Evolutionary conservation across 2,113 vertebrate species (phyloP).

Genomic region (Leptosomus discolor): DNA sequence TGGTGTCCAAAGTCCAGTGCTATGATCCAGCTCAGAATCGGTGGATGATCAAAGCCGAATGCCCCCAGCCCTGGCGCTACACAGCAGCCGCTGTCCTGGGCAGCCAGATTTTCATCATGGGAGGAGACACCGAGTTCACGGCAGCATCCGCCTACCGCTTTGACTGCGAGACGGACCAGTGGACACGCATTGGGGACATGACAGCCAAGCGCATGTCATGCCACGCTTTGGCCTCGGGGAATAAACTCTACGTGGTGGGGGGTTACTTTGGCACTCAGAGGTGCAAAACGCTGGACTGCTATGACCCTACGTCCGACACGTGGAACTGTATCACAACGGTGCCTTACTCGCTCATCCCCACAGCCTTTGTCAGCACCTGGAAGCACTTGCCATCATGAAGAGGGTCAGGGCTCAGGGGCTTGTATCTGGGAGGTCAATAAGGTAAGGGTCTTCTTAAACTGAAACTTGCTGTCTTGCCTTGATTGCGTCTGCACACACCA

Average conservation of each 20-base stretch:
- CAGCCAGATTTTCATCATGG: conserved; percentile 98
- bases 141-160: conserved; percentile 92
- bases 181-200: conserved; percentile 93
- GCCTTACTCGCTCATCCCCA: conserved; percentile 95
- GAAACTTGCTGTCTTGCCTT: background rate
- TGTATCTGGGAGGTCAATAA: background rate
- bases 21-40: conserved; percentile 87
- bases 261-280: conserved; percentile 95
- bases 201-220: conserved; percentile 96
- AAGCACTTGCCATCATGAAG: conserved; percentile 91
- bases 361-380: conserved; percentile 96
- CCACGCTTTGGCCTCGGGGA: conserved; percentile 90
- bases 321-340: conserved; percentile 95
- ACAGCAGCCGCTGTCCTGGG: conserved; percentile 89
- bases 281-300: conserved; percentile 95
- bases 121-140: conserved; percentile 92
- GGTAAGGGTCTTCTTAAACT: conserved; percentile 47
- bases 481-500: rapidly evolving
- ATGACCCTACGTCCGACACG: conserved; percentile 87
- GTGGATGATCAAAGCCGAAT: conserved; percentile 89
- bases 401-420: background rate
- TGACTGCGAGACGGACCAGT: conserved; percentile 89
- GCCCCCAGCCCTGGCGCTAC: conserved; percentile 94
- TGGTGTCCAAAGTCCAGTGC: conserved; percentile 92
- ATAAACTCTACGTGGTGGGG: conserved; percentile 94